Evolutionary conservation across 2,113 vertebrate species (phyloP).

Genomic region (Strigops habroptila): DNA sequence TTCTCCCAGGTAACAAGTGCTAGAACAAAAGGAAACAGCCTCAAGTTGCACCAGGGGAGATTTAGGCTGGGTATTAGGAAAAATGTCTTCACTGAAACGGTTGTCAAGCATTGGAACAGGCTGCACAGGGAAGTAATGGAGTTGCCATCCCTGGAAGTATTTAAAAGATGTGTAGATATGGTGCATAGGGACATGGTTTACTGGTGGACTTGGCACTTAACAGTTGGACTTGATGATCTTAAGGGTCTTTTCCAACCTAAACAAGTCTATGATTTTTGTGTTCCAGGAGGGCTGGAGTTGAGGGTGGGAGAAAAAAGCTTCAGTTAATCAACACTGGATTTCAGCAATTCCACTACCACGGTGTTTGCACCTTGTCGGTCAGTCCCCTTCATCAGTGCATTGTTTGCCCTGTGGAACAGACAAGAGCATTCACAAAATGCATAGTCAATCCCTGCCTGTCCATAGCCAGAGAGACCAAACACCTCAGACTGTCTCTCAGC

Average conservation of each 20-base stretch:
- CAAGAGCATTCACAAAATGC: not conserved
- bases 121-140: not conserved
- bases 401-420: not conserved
- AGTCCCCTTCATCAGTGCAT: fast-evolving
- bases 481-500: not conserved
- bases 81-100: fast-evolving
- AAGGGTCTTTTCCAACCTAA: not conserved
- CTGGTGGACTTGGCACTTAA: not conserved
- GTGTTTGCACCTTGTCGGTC: not conserved
- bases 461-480: not conserved
- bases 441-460: not conserved
- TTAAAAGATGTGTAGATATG: fast-evolving
- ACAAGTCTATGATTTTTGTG: not conserved
- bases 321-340: not conserved
- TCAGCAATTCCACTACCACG: not conserved
- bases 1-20: not conserved
- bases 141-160: not conserved
- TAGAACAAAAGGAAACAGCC: not conserved
- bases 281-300: not conserved
- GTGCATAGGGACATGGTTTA: not conserved
- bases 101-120: not conserved
- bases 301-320: not conserved
- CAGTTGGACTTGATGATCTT: not conserved
- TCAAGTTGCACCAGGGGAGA: not conserved
- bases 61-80: not conserved